Conservation (phyloP, 2,888 invertebrate species). For the Thera britannica region DNA sequence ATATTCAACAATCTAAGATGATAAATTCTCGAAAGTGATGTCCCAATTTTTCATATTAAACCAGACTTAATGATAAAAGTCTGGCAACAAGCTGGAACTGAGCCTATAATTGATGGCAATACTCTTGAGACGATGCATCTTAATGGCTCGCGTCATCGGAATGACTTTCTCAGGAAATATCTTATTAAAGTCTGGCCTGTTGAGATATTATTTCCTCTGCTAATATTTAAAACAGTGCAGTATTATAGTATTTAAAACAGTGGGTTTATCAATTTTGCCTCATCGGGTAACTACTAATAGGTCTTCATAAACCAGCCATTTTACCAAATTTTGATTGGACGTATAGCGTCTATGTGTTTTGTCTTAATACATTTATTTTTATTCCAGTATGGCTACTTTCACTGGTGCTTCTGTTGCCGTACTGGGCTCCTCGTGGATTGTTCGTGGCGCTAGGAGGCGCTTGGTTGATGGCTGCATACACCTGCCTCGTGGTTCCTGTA, state of each 20-base stretch:
- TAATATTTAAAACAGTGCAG: background rate
- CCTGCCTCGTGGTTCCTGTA: constrained; percentile 87
- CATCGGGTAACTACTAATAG: no score
- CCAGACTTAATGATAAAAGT: constrained; percentile 22
- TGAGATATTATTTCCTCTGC: constrained; percentile 1
- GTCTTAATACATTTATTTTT: background rate
- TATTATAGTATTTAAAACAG: background rate
- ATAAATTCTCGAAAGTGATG: no score
- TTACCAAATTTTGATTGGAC: no score
- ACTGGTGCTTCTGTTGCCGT: constrained; percentile 87
- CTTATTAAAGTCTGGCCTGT: constrained; percentile 8
- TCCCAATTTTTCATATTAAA: constrained; percentile 14
- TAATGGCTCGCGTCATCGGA: constrained; percentile 11
- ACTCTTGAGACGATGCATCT: constrained; percentile 26
- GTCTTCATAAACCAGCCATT: no score
- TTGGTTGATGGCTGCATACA: constrained; percentile 86
- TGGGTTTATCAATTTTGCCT: background rate
- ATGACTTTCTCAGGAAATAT: constrained; percentile 27
- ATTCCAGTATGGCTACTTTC: constrained; percentile 88
- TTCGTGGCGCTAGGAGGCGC: constrained; percentile 86
- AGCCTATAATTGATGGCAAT: constrained; percentile 30
- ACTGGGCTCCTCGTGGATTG: constrained; percentile 86
- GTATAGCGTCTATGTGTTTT: background rate
- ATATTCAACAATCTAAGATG: no score
- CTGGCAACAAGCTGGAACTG: constrained; percentile 24